Percentiles rank a stretch among this genome's conserved stretches.
phyloP scores from a whole-genome alignment of 2,888 invertebrate genomes.

The Acronicta leporina region DNA sequence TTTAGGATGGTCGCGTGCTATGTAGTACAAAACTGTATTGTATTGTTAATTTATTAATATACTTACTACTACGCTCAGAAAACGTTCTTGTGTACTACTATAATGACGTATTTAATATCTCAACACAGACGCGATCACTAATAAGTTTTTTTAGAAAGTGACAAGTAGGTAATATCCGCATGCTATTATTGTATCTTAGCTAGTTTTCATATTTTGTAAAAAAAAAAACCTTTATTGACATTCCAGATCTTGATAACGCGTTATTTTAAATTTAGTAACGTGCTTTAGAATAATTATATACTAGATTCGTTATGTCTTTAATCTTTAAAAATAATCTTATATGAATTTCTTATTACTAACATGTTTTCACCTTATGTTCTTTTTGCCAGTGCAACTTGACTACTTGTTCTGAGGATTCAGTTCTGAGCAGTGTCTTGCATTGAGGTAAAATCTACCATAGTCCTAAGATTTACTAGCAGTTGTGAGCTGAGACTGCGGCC shows the following conservation, averaged over 20 bases:
- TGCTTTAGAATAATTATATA: constrained; percentile 11
- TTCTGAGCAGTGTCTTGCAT: neutral
- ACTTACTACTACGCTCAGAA: too few relatives aligned
- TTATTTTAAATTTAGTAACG: constrained; percentile 30
- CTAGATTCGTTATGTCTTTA: constrained; percentile 18
- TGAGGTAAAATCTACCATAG: neutral
- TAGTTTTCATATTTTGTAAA: constrained; percentile 26
- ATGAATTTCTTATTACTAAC: constrained; percentile 7
- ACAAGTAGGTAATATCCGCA: constrained; percentile 13
- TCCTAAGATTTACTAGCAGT: neutral
- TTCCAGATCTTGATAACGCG: constrained; percentile 39
- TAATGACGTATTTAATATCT: too few relatives aligned
- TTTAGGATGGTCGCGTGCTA: neutral
- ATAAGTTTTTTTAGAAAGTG: neutral
- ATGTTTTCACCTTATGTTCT: neutral
- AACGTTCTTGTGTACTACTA: too few relatives aligned
- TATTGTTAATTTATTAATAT: too few relatives aligned
- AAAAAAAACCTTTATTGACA: constrained; percentile 34
- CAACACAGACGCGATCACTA: neutral
- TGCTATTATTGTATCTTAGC: constrained; percentile 33
- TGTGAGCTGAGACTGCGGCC: neutral
- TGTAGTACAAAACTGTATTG: too few relatives aligned
- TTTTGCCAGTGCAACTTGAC: constrained; percentile 9
- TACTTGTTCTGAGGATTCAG: neutral
- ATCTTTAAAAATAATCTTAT: constrained; percentile 9